These are phyloP conservation scores for Lasioglossum morio DNA, from an alignment of 2,888 invertebrate genomes.

Conservation along the genomic window DNA sequence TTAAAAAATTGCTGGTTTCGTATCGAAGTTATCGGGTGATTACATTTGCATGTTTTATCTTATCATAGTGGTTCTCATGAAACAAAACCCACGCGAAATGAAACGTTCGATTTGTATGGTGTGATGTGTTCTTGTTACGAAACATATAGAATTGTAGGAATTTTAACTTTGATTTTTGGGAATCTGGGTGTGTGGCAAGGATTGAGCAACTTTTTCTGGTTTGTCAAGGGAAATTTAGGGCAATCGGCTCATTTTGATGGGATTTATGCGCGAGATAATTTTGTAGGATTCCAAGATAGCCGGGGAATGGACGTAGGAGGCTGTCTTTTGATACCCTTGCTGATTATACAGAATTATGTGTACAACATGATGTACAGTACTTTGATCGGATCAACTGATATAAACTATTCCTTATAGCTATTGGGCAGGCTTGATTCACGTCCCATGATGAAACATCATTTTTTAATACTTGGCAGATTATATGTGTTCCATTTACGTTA, in stretches of 20 bases:
- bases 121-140: not conserved
- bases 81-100: too few species aligned
- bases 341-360: not conserved
- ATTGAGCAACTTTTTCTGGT: not conserved
- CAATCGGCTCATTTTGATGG: not conserved
- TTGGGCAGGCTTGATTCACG: too few species aligned
- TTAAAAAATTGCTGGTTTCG: too few species aligned
- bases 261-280: not conserved
- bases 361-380: too few species aligned
- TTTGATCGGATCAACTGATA: not conserved
- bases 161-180: not conserved
- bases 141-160: not conserved
- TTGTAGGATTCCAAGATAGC: not conserved
- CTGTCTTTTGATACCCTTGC: not conserved
- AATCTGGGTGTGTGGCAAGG: not conserved
- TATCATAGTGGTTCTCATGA: too few species aligned
- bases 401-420: not conserved
- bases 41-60: too few species aligned
- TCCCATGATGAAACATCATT: too few species aligned
- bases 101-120: not conserved
- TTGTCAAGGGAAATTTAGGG: not conserved
- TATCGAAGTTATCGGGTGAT: too few species aligned
- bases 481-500: not conserved
- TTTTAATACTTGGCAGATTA: not conserved
- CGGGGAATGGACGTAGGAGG: not conserved